These are phyloP conservation scores for Xanthostigma xanthostigma DNA, from an alignment of 2,888 invertebrate species.

Conservation along the genomic window DNA sequence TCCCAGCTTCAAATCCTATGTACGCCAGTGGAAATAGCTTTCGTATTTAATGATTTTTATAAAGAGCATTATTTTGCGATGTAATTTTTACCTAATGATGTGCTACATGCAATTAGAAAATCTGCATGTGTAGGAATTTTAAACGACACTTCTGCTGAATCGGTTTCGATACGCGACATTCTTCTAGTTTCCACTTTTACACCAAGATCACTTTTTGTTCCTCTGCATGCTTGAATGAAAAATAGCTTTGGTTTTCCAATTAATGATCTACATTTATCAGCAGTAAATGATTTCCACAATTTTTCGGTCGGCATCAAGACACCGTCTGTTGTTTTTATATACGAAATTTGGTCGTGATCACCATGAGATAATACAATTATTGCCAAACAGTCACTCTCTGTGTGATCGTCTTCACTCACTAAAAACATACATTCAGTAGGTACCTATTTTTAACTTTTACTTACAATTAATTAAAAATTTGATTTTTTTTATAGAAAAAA, in stretches of 20 bases:
- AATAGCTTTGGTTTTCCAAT: slow-evolving; percentile 48
- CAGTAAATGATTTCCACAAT: slow-evolving; percentile 38
- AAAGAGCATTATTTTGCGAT: neutral
- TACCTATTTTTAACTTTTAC: no score
- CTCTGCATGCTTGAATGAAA: slow-evolving; percentile 38
- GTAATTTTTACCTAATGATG: slow-evolving; percentile 31
- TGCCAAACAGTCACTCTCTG: slow-evolving; percentile 36
- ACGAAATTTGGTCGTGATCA: slow-evolving; percentile 33
- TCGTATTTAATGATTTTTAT: neutral
- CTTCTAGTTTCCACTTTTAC: slow-evolving; percentile 20
- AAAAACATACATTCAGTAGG: slow-evolving; percentile 14
- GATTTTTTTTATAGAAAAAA: no score
- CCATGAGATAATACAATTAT: slow-evolving; percentile 42
- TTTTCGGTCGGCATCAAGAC: slow-evolving; percentile 30
- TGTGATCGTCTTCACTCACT: slow-evolving; percentile 33
- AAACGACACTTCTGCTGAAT: slow-evolving; percentile 20
- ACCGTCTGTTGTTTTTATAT: slow-evolving; percentile 24
- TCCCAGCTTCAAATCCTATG: no score
- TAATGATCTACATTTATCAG: slow-evolving; percentile 32
- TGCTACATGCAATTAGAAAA: slow-evolving; percentile 39
- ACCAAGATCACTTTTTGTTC: slow-evolving; percentile 28
- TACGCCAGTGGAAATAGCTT: no score
- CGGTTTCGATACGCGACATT: slow-evolving; percentile 21
- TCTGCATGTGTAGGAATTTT: slow-evolving; percentile 40
- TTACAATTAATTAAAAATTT: no score